phyloP scores from a whole-genome alignment of 2,113 vertebrate species.

The Antechinus flavipes region DNA sequence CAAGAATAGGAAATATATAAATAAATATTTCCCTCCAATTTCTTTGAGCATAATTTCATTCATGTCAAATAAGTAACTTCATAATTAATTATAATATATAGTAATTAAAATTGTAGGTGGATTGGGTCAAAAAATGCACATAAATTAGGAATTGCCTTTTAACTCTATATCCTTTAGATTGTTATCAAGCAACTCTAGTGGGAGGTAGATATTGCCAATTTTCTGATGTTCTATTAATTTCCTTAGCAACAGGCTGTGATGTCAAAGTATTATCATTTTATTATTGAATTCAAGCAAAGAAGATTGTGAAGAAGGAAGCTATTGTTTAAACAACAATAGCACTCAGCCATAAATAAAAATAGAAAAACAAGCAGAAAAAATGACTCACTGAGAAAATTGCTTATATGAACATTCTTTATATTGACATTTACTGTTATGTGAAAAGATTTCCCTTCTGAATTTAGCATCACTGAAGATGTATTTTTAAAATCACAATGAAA shows the following conservation, averaged over 20 bases:
- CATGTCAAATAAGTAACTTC: constrained; percentile 26
- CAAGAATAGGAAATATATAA: neutral
- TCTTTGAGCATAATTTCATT: neutral
- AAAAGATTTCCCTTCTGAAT: constrained; percentile 22
- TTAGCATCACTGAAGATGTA: constrained; percentile 31
- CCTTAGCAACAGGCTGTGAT: constrained; percentile 55
- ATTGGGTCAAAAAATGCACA: neutral
- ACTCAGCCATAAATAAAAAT: constrained; percentile 56
- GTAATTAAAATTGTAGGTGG: neutral
- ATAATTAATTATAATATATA: constrained; percentile 1
- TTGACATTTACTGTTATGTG: constrained; percentile 42
- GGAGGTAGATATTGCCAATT: constrained; percentile 33
- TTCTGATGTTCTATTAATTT: constrained; percentile 50
- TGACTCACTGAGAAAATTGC: constrained; percentile 39
- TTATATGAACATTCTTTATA: constrained; percentile 54
- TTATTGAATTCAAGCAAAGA: constrained; percentile 54
- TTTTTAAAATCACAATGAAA: constrained; percentile 36
- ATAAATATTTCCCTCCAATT: neutral
- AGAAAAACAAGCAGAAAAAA: constrained; percentile 41
- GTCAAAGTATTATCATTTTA: constrained; percentile 58
- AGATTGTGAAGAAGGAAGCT: constrained; percentile 74
- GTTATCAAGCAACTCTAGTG: constrained; percentile 22
- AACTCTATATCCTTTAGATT: constrained; percentile 42
- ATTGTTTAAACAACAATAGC: constrained; percentile 42
- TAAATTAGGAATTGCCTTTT: constrained; percentile 16